Evolutionary conservation across 64 coral and sea anemone species (phyloP), one percentile per base, ranked within the genome.

Genomic region (Montipora foliosa): DNA sequence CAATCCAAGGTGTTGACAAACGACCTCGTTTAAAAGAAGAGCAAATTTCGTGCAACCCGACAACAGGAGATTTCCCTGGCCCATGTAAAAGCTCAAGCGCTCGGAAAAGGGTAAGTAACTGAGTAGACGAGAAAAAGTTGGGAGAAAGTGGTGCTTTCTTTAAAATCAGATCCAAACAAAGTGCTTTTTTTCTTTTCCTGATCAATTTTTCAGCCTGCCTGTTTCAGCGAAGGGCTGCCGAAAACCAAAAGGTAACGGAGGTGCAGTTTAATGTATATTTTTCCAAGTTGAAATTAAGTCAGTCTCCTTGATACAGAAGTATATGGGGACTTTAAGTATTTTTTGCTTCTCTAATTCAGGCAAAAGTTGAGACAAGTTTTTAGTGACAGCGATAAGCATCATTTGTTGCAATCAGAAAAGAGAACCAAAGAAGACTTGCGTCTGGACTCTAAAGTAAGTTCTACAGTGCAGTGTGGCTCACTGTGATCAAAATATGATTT

Each of bases 361-460:
- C 22, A 64, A 67, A 82, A 66, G 55, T 21, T 16, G 13, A 82
- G 80, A 19, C 24, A 82, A 1, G 58, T 57, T 5, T 82, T 52
- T 25, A 82, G 80, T 16, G 80, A 82, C 11, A 15, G 55, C 3
- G 55, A 62, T 24, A 82, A 82, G 57, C 10, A 82, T 15, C 9
- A 15, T 82, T 45, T 47, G 20, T 12, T 82, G 22, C 44, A 61
- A 45, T 46, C 4, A 7, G 12, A 22, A 64, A 6, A 10, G 15
- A 45, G 44, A 44, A 64, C 24, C 29, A 45, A 82, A 7, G 55
- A 44, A 29, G 13, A 66, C 3, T 14, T 44, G 6, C 24, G 24
- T 6, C 80, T 82, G 9, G 80, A 82, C 29, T 16, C 80, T 5
- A 82, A 82, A 67, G 80, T 82, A 82, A 64, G 80, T 82, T 21